Conservation (phyloP, 2,797 vertebrate genomes). For the Pyrocephalus nanus region DNA sequence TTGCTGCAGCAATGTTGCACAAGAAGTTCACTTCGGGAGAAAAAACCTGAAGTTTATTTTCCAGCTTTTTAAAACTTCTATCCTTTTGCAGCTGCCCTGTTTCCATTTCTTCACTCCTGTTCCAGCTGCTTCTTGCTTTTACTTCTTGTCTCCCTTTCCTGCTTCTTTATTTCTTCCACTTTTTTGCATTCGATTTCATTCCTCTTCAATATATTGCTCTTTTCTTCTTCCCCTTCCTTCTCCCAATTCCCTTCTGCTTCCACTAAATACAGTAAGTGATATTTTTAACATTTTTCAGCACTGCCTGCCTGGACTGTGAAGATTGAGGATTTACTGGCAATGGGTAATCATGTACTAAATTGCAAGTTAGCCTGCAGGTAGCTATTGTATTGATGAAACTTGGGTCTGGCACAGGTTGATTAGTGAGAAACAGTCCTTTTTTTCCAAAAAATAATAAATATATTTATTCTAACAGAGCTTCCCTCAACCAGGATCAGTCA, state of each 20-base stretch:
- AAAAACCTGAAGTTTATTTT: not conserved
- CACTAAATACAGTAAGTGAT: not conserved
- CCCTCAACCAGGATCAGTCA: not conserved
- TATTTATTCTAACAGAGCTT: not conserved
- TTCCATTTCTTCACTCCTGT: not conserved
- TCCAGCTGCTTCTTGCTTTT: not conserved
- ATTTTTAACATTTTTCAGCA: not conserved
- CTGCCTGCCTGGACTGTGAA: not conserved
- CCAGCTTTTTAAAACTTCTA: not conserved
- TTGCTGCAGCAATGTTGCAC: not conserved
- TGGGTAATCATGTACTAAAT: slow-evolving; percentile 28
- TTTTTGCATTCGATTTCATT: not conserved
- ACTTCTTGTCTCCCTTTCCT: not conserved
- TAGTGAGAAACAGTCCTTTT: not conserved
- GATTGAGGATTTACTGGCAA: not conserved
- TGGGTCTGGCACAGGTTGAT: not conserved
- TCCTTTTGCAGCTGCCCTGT: not conserved
- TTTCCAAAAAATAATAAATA: not conserved
- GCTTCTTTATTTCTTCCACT: not conserved
- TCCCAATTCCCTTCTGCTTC: not conserved
- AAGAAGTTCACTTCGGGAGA: not conserved
- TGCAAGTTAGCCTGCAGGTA: not conserved
- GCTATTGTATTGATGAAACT: slow-evolving; percentile 5
- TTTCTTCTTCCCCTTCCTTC: not conserved
- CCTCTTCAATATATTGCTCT: not conserved